Evolutionary conservation across 2,113 vertebrate species (phyloP).

Genomic region (Orthonyx spaldingii): DNA sequence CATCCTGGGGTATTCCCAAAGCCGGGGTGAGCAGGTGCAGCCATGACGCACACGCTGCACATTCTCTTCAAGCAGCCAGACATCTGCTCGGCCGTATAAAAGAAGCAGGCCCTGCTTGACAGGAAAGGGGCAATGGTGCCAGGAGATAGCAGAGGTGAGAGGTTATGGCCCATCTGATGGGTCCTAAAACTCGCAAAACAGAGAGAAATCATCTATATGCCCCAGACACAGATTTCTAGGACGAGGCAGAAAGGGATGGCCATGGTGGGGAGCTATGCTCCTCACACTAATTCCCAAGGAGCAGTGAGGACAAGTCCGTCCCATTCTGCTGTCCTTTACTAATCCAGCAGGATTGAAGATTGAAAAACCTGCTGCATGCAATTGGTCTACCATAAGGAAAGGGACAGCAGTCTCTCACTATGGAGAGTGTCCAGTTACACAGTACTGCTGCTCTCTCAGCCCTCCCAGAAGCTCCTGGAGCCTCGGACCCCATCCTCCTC

Average conservation of each 20-base stretch:
- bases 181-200: not conserved
- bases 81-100: slow-evolving; percentile 48
- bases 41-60: not conserved
- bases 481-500: not conserved
- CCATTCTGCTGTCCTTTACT: not conserved
- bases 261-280: not conserved
- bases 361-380: not conserved
- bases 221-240: not conserved
- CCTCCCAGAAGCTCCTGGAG: not conserved
- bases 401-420: not conserved
- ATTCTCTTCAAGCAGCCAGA: not conserved
- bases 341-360: not conserved
- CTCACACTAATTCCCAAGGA: not conserved
- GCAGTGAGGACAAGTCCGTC: not conserved
- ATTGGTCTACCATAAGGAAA: not conserved
- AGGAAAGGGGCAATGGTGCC: slow-evolving; percentile 13
- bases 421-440: not conserved
- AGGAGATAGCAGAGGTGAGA: not conserved
- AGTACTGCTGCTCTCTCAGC: not conserved
- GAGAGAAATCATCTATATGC: not conserved
- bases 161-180: not conserved
- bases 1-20: slow-evolving; percentile 11
- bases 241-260: not conserved
- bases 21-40: slow-evolving; percentile 38
- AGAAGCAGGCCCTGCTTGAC: slow-evolving; percentile 6